phyloP scores from a whole-genome alignment of 1,140 invertebrate genomes.

The Pseudomyrmex dendroicus region DNA sequence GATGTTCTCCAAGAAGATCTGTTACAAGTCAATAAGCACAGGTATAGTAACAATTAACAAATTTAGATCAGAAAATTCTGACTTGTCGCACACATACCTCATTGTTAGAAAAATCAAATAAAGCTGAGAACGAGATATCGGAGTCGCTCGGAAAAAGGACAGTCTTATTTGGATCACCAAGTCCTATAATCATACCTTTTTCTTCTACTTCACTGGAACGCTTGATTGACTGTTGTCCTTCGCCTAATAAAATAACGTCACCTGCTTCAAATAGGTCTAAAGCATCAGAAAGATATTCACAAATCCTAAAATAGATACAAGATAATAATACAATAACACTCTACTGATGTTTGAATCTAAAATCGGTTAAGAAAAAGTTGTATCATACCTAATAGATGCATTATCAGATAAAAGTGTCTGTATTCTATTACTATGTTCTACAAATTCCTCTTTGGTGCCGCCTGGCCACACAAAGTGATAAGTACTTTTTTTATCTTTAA shows the following conservation, averaged over 20 bases:
- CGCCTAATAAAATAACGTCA: slow-evolving; percentile 84
- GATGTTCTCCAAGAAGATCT: slow-evolving; percentile 81
- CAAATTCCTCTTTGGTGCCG: slow-evolving; percentile 82
- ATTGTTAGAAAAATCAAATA: slow-evolving; percentile 81
- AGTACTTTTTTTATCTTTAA: slow-evolving; percentile 68
- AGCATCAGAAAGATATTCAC: slow-evolving; percentile 82
- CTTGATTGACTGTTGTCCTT: slow-evolving; percentile 82
- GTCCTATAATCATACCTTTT: slow-evolving; percentile 84
- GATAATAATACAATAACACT: neutral
- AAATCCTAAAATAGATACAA: slow-evolving; percentile 73
- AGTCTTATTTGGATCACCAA: slow-evolving; percentile 71
- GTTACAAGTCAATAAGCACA: slow-evolving; percentile 5
- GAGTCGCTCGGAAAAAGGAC: slow-evolving; percentile 77
- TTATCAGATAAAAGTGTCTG: slow-evolving; percentile 79
- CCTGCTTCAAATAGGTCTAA: slow-evolving; percentile 81
- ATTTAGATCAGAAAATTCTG: neutral
- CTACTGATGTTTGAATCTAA: neutral
- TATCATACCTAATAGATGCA: slow-evolving; percentile 79
- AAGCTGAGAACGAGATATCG: slow-evolving; percentile 73
- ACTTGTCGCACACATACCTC: slow-evolving; percentile 70
- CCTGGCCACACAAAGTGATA: slow-evolving; percentile 86
- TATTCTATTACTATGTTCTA: slow-evolving; percentile 82
- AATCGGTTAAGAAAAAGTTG: neutral
- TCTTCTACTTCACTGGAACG: slow-evolving; percentile 83
- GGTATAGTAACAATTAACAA: neutral